Evolutionary conservation across 2,113 vertebrate species (phyloP).

Genomic region (Microcebus jonahi): DNA sequence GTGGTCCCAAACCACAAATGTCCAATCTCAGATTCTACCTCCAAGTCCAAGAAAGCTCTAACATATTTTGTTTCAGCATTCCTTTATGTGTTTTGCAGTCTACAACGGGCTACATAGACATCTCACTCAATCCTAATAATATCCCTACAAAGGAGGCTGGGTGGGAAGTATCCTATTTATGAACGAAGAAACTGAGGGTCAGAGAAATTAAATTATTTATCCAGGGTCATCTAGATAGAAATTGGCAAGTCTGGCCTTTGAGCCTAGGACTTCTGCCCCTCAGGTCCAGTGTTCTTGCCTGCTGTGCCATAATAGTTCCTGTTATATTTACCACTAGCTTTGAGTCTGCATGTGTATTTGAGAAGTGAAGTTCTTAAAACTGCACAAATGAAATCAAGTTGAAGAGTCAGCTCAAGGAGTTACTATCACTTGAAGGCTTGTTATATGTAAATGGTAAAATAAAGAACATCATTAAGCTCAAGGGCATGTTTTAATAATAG

Average conservation of each 20-base stretch:
- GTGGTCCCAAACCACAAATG: neutral
- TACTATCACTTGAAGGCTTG: constrained; percentile 3
- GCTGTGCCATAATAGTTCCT: neutral
- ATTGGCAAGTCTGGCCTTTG: neutral
- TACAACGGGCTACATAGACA: neutral
- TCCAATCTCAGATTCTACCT: neutral
- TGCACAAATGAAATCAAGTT: constrained; percentile 44
- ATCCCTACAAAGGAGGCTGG: neutral
- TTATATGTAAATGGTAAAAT: constrained; percentile 50
- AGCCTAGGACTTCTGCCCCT: neutral
- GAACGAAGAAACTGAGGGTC: neutral
- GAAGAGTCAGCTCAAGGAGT: constrained; percentile 53
- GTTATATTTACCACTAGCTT: neutral
- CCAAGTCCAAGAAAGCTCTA: neutral
- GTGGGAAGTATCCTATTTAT: neutral
- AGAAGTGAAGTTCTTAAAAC: constrained; percentile 38
- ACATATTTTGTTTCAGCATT: neutral
- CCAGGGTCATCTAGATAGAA: neutral
- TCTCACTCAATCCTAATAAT: neutral
- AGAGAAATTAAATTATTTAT: neutral
- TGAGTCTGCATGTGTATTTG: neutral
- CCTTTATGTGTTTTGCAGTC: neutral
- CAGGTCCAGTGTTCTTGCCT: neutral
- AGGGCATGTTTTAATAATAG: constrained; percentile 75
- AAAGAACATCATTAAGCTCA: constrained; percentile 68